Percentiles rank a stretch among this genome's conserved stretches.
phyloP scores from a whole-genome alignment of 2,113 vertebrate species.

The Macrotus californicus region DNA sequence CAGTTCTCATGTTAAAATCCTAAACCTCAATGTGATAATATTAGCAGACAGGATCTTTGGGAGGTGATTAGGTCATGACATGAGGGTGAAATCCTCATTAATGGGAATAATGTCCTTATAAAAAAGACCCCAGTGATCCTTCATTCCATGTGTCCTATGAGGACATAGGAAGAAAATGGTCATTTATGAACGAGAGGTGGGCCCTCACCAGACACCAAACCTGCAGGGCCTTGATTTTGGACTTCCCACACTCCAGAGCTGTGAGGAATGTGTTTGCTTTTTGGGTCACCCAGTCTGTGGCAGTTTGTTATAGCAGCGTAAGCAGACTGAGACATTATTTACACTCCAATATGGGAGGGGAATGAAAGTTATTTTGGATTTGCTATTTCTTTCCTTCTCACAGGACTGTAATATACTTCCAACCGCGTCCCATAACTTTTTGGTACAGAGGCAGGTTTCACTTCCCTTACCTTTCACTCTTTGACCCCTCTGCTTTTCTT shows the following conservation, averaged over 20 bases:
- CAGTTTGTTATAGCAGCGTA: neutral
- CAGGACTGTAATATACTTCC: neutral
- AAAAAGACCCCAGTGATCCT: neutral
- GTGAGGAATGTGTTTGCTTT: neutral
- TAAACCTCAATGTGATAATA: neutral
- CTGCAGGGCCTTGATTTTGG: neutral
- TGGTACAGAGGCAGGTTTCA: neutral
- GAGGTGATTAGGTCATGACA: neutral
- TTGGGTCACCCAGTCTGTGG: neutral
- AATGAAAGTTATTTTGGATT: neutral
- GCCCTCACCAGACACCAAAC: neutral
- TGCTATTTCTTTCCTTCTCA: neutral
- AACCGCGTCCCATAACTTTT: accelerated
- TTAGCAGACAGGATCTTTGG: neutral
- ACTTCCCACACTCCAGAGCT: neutral
- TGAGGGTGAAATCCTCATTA: neutral
- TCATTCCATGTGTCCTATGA: neutral
- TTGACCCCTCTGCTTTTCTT: neutral
- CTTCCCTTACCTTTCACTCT: neutral
- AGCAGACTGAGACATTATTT: neutral
- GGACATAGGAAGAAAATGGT: neutral
- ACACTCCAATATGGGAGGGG: neutral
- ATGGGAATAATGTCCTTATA: neutral
- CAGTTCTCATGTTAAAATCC: neutral
- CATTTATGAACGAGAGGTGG: neutral